phyloP scores from a whole-genome alignment of 2,113 vertebrate species.

The Lagopus leucura region DNA sequence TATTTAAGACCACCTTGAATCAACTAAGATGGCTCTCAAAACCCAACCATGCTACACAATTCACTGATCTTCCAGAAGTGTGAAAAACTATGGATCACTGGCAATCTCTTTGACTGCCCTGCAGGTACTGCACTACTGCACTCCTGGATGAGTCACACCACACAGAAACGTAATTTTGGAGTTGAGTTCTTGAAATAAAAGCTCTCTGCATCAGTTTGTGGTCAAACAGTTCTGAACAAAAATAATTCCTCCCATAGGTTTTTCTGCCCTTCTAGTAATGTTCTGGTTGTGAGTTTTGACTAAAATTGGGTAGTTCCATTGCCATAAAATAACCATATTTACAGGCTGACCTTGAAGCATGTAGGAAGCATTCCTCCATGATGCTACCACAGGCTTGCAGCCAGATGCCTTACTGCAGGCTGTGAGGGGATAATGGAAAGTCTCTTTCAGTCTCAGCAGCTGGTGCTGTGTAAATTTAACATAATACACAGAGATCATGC shows the following conservation, averaged over 20 bases:
- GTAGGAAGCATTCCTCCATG: background rate
- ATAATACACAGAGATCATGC: background rate
- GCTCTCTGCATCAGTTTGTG: background rate
- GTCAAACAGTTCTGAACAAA: background rate
- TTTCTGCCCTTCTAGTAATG: background rate
- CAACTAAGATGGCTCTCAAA: background rate
- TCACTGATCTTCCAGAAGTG: background rate
- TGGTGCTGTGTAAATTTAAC: background rate
- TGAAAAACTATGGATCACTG: background rate
- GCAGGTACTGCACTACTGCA: background rate
- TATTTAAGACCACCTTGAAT: background rate
- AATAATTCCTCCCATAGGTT: background rate
- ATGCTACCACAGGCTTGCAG: background rate
- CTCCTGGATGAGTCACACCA: background rate
- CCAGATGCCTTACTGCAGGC: background rate
- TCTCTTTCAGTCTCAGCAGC: background rate
- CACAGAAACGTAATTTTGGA: constrained; percentile 9
- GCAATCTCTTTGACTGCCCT: background rate
- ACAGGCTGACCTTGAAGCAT: background rate
- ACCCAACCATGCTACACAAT: background rate
- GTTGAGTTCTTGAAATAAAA: constrained; percentile 16
- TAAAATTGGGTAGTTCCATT: background rate
- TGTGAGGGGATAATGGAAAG: constrained; percentile 10
- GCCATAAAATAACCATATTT: constrained; percentile 20
- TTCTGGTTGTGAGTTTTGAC: background rate